These are phyloP conservation scores for Meloidogyne exigua DNA, from an alignment of 1,140 invertebrate genomes.

Conservation along the genomic window DNA sequence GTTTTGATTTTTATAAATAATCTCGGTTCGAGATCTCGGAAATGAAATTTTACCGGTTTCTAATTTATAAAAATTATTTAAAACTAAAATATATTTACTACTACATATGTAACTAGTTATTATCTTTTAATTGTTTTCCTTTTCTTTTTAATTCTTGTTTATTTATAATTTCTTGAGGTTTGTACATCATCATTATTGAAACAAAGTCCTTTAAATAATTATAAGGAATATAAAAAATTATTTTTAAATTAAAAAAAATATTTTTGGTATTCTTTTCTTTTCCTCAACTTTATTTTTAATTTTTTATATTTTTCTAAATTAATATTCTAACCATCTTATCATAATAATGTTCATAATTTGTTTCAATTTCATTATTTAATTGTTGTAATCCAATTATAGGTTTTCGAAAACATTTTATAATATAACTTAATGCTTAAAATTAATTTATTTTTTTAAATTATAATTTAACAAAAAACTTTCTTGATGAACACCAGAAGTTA, in stretches of 20 bases:
- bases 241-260: not conserved
- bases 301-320: not conserved
- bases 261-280: too few relatives aligned
- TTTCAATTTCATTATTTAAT: not conserved
- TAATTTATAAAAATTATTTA: too few relatives aligned
- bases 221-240: too few relatives aligned
- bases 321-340: not conserved
- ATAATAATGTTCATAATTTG: too few relatives aligned
- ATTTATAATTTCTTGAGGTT: not conserved
- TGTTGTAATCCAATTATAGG: not conserved
- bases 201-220: not conserved
- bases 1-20: too few relatives aligned
- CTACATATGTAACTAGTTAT: too few relatives aligned
- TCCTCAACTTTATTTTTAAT: too few relatives aligned
- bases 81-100: too few relatives aligned
- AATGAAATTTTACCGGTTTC: too few relatives aligned
- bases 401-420: not conserved
- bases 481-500: constrained; percentile 20
- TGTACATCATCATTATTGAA: not conserved
- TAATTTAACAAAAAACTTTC: constrained; percentile 6
- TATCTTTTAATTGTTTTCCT: too few relatives aligned
- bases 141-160: too few relatives aligned
- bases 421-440: not conserved
- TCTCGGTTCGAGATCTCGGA: too few relatives aligned
- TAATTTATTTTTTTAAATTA: not conserved